phyloP scores from a whole-genome alignment of 2,113 vertebrate species.

The Pygoscelis antarcticus region DNA sequence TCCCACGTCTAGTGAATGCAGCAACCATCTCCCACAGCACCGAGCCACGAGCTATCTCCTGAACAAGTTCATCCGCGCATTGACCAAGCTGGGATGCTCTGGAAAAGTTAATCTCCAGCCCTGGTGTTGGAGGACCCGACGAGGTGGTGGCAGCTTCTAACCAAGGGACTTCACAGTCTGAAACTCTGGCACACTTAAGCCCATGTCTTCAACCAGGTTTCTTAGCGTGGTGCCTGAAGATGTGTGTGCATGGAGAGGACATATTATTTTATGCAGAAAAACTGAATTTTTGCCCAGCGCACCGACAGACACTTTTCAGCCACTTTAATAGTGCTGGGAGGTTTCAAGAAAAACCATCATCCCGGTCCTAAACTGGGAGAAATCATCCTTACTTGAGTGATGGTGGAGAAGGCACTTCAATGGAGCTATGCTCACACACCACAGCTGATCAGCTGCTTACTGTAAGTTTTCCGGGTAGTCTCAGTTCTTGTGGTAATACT shows the following conservation, averaged over 20 bases:
- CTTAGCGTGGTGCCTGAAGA: neutral
- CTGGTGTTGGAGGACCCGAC: fast-evolving
- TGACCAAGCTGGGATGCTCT: neutral
- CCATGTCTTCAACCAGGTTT: neutral
- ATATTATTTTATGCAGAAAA: neutral
- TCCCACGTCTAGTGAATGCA: neutral
- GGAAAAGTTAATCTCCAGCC: neutral
- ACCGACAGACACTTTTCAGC: neutral
- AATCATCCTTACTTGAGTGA: neutral
- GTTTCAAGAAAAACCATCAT: neutral
- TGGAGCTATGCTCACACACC: neutral
- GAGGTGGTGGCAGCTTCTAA: neutral
- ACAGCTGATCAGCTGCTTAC: neutral
- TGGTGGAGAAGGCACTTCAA: neutral
- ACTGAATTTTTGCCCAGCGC: neutral
- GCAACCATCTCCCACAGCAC: neutral
- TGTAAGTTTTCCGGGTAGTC: neutral
- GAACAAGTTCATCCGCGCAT: fast-evolving
- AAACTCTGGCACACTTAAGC: neutral
- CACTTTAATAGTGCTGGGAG: neutral
- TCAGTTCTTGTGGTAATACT: neutral
- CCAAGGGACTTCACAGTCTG: neutral
- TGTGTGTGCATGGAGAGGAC: fast-evolving
- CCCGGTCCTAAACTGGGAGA: neutral
- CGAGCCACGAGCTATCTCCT: neutral